phyloP scores from a whole-genome alignment of 1,140 invertebrate species.

The Oedothorax gibbosus region DNA sequence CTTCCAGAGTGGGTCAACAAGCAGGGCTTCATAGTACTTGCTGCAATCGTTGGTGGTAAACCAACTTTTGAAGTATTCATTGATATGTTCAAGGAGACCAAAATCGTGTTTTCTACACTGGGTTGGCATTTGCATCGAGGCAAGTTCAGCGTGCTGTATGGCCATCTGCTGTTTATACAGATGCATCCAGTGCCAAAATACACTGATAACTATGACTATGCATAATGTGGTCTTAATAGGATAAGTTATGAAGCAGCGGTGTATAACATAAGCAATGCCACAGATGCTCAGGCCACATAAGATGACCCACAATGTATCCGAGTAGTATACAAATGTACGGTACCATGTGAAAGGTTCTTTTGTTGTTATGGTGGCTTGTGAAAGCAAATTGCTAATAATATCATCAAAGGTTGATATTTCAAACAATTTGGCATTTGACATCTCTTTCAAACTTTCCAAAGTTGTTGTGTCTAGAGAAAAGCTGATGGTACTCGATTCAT shows the following conservation, averaged over 20 bases:
- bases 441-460: background rate
- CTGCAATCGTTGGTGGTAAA: slow-evolving; percentile 11
- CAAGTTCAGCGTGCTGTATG: slow-evolving; percentile 10
- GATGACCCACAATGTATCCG: background rate
- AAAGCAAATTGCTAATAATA: background rate
- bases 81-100: background rate
- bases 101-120: slow-evolving; percentile 18
- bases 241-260: background rate
- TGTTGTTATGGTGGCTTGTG: background rate
- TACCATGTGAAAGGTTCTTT: background rate
- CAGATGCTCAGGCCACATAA: background rate
- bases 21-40: slow-evolving; percentile 31
- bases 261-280: background rate
- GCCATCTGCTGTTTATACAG: slow-evolving; percentile 25
- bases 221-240: background rate
- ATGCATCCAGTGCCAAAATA: slow-evolving; percentile 30
- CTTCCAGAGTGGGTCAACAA: slow-evolving; percentile 33
- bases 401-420: slow-evolving; percentile 1
- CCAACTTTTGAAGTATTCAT: slow-evolving; percentile 12
- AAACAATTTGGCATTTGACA: background rate
- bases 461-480: background rate
- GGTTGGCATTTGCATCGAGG: background rate
- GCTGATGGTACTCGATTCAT: background rate
- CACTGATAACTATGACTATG: background rate
- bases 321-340: background rate